phyloP scores from a whole-genome alignment of 2,888 invertebrate species.

The Andrena bucephala region DNA sequence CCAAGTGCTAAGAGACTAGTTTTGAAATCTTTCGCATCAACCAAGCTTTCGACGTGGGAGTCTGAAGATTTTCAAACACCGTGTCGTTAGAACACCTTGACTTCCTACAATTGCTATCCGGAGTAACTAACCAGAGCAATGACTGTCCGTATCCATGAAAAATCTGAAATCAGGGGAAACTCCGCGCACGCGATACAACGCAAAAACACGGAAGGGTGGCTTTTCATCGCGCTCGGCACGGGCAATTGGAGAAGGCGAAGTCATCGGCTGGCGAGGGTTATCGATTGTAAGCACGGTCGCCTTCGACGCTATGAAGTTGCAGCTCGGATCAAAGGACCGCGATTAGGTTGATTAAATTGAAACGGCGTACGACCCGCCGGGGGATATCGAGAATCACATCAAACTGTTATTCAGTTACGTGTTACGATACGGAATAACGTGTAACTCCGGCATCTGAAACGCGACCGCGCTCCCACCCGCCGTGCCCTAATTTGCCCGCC shows the following conservation, averaged over 20 bases:
- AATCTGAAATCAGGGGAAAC: slow-evolving; percentile 8
- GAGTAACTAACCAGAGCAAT: not conserved
- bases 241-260: not conserved
- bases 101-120: too few relatives aligned
- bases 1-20: too few relatives aligned
- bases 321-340: slow-evolving; percentile 14
- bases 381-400: slow-evolving; percentile 31
- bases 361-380: not conserved
- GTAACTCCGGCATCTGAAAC: not conserved
- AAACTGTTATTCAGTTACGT: slow-evolving; percentile 23
- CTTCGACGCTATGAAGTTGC: not conserved
- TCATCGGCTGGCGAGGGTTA: not conserved
- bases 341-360: slow-evolving; percentile 22
- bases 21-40: too few relatives aligned
- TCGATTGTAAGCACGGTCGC: slow-evolving; percentile 15
- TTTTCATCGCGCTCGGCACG: not conserved
- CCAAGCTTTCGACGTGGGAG: too few relatives aligned
- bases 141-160: slow-evolving; percentile 3
- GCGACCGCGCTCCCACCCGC: not conserved
- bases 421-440: slow-evolving; percentile 19
- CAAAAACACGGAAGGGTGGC: not conserved
- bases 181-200: slow-evolving; percentile 9
- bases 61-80: too few relatives aligned
- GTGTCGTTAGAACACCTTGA: too few relatives aligned
- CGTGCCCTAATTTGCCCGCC: slow-evolving; percentile 25